Percentiles rank a stretch among this genome's conserved stretches.
These are phyloP conservation scores for Spilogale gracilis DNA, from an alignment of 2,113 vertebrate genomes.

Conservation along the genomic window DNA sequence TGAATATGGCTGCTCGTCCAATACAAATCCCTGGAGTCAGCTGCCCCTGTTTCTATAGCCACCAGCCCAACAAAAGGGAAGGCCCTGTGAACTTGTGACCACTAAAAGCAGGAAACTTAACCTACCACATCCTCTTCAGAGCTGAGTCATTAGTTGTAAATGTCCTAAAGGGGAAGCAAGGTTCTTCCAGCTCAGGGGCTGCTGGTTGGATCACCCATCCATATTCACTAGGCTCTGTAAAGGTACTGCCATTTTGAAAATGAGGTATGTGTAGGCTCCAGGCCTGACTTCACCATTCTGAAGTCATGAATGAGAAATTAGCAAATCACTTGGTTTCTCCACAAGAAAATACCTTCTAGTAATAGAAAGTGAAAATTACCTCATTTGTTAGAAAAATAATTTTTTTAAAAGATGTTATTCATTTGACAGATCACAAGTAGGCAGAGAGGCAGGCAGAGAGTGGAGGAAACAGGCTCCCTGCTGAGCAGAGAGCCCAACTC, in stretches of 20 bases:
- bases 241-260: neutral
- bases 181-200: neutral
- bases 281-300: neutral
- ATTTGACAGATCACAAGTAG: too few relatives aligned
- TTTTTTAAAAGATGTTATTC: too few relatives aligned
- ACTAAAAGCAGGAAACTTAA: conserved; percentile 55
- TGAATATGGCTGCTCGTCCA: neutral
- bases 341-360: neutral
- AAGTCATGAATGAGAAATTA: neutral
- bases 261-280: neutral
- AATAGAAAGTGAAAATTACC: neutral
- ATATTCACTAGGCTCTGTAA: neutral
- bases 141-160: conserved; percentile 52
- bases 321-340: neutral
- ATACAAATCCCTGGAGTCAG: neutral
- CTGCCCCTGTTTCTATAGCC: neutral
- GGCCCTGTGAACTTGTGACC: conserved; percentile 35
- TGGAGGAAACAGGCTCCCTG: too few relatives aligned
- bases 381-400: conserved; percentile 18
- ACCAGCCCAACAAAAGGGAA: neutral
- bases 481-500: too few relatives aligned
- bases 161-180: conserved; percentile 46
- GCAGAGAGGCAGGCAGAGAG: too few relatives aligned
- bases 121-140: conserved; percentile 66
- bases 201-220: neutral